Percentiles rank a stretch among this genome's conserved stretches.
phyloP scores from a whole-genome alignment of 2,797 vertebrate species.

The Nyctibius grandis region DNA sequence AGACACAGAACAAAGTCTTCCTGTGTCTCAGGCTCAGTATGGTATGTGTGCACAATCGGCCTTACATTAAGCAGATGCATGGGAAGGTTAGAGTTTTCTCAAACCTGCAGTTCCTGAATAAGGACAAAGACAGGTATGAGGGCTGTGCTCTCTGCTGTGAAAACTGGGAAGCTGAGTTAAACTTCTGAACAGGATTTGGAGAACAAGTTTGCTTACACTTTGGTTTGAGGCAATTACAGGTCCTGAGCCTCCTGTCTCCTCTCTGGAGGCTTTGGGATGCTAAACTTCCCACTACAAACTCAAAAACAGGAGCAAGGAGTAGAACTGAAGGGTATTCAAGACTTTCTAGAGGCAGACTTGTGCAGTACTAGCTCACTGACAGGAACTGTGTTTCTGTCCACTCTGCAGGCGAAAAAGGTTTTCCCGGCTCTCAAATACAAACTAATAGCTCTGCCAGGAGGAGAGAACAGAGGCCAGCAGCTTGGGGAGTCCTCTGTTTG shows the following conservation, averaged over 20 bases:
- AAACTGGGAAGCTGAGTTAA: not conserved
- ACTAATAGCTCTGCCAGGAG: not conserved
- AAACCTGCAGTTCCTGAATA: not conserved
- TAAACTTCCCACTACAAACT: not conserved
- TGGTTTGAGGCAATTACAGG: not conserved
- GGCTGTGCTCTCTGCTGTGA: not conserved
- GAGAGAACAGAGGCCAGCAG: not conserved
- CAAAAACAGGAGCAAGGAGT: not conserved
- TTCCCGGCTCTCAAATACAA: not conserved
- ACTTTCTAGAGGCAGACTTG: not conserved
- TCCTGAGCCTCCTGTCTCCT: not conserved
- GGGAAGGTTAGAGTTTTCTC: not conserved
- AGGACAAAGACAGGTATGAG: not conserved
- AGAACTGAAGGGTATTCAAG: not conserved
- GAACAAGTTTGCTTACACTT: not conserved
- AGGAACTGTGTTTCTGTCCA: not conserved
- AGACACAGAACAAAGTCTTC: not conserved
- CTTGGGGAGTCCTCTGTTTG: not conserved
- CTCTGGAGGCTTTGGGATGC: not conserved
- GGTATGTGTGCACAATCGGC: fast-evolving
- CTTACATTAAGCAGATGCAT: not conserved
- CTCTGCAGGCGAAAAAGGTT: not conserved
- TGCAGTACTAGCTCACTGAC: not conserved
- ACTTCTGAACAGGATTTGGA: not conserved
- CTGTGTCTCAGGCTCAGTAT: not conserved